A percentile compares a stretch with the other conserved stretches of the same genome.
phyloP scores from a whole-genome alignment of 92 coral and sea anemone species.

The Phenganax subtilis region DNA sequence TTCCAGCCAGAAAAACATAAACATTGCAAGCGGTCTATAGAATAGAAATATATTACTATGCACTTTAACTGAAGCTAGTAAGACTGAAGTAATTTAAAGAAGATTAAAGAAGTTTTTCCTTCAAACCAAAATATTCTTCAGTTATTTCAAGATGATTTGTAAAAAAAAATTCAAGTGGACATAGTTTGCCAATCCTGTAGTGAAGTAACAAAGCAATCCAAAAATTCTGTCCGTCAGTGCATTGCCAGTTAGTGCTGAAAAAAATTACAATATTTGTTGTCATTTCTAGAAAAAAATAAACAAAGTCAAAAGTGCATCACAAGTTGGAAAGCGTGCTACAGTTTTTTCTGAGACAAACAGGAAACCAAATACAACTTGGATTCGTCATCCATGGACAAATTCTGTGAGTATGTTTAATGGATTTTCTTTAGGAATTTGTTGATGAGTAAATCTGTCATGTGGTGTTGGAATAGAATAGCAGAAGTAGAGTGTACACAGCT shows the following conservation, averaged over 20 bases:
- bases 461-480: background rate
- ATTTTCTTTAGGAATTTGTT: background rate
- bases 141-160: no score
- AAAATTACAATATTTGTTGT: no score
- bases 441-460: background rate
- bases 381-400: conserved; percentile 18
- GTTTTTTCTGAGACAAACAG: background rate
- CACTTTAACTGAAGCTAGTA: no score
- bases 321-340: background rate
- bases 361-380: conserved; percentile 22
- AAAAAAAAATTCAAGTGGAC: no score
- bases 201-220: background rate
- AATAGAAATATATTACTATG: no score
- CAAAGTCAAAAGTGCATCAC: background rate
- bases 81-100: background rate
- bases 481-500: no score
- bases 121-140: no score
- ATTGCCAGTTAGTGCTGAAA: no score
- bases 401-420: conserved; percentile 17
- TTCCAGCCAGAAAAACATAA: no score
- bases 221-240: background rate
- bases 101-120: background rate
- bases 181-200: background rate
- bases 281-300: background rate
- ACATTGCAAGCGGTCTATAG: no score